Percentiles rank a stretch among this genome's conserved stretches.
phyloP scores from a whole-genome alignment of 1,140 invertebrate species.

The Diabrotica virgifera region DNA sequence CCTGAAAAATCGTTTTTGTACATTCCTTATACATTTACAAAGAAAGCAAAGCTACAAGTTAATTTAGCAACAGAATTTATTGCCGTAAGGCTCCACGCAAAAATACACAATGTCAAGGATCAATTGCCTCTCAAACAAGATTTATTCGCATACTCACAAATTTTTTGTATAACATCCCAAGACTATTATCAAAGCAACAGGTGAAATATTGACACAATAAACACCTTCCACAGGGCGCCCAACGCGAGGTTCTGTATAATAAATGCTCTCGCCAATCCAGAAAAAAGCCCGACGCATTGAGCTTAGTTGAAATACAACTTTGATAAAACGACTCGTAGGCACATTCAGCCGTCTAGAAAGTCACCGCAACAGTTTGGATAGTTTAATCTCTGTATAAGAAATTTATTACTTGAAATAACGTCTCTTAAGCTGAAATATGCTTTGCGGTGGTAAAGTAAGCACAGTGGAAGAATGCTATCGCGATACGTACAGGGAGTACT shows the following conservation, averaged over 20 bases:
- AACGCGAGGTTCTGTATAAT: constrained; percentile 6
- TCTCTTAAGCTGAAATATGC: constrained; percentile 13
- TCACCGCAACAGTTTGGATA: constrained; percentile 21
- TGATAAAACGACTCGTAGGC: constrained; percentile 18
- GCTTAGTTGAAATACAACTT: constrained; percentile 18
- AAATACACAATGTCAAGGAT: background rate
- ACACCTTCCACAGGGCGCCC: constrained; percentile 4
- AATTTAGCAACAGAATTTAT: too few relatives aligned
- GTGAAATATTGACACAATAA: constrained; percentile 10
- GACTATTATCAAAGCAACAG: constrained; percentile 7
- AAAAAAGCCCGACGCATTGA: constrained; percentile 13
- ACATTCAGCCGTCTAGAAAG: constrained; percentile 14
- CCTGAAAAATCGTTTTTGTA: too few relatives aligned
- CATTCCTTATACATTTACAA: too few relatives aligned
- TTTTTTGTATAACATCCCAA: background rate
- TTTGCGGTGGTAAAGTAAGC: constrained; percentile 8
- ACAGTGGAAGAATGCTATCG: background rate
- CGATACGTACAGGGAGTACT: background rate
- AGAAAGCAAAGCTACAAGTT: too few relatives aligned
- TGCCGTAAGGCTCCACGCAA: too few relatives aligned
- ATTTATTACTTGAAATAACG: constrained; percentile 16
- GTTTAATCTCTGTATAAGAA: constrained; percentile 18
- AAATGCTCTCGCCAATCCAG: constrained; percentile 4
- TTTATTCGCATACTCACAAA: background rate
- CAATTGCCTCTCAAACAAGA: background rate